A percentile compares a stretch with the other conserved stretches of the same genome.
Conservation (phyloP, 2,888 invertebrate genomes). For the Tyria jacobaeae region DNA sequence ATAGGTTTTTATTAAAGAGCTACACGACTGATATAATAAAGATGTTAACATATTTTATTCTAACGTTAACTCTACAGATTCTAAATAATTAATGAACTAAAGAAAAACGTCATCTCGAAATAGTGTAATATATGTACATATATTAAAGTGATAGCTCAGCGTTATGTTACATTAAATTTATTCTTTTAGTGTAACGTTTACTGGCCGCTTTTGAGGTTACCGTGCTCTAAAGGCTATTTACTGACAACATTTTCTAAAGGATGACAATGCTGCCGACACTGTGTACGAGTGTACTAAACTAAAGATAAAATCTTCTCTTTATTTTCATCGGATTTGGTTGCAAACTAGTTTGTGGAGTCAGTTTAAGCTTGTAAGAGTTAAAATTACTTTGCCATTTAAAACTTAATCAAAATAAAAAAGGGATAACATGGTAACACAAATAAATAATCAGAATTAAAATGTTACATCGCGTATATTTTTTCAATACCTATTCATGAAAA, state of each 20-base stretch:
- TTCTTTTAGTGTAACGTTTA: constrained; percentile 15
- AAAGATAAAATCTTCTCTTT: neutral
- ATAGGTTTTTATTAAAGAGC: neutral
- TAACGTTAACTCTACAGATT: too few relatives aligned
- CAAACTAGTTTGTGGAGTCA: neutral
- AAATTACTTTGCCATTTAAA: neutral
- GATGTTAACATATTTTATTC: too few relatives aligned
- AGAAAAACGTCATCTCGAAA: too few relatives aligned
- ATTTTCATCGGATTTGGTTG: constrained; percentile 2
- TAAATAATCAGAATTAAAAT: too few relatives aligned
- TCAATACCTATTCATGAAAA: neutral
- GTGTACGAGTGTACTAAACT: neutral
- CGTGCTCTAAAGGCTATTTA: neutral
- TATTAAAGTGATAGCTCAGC: neutral
- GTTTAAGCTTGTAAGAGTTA: too few relatives aligned
- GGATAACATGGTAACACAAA: neutral
- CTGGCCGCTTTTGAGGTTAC: constrained; percentile 1
- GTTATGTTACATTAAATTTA: neutral
- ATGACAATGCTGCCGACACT: constrained; percentile 8
- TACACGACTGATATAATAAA: too few relatives aligned
- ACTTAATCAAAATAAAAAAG: neutral
- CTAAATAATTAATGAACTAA: too few relatives aligned
- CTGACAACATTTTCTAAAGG: constrained; percentile 10
- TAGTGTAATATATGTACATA: too few relatives aligned
- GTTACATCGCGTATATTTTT: neutral